Conservation (phyloP, 2,797 vertebrate species). For the Threskiornis aethiopicus region DNA sequence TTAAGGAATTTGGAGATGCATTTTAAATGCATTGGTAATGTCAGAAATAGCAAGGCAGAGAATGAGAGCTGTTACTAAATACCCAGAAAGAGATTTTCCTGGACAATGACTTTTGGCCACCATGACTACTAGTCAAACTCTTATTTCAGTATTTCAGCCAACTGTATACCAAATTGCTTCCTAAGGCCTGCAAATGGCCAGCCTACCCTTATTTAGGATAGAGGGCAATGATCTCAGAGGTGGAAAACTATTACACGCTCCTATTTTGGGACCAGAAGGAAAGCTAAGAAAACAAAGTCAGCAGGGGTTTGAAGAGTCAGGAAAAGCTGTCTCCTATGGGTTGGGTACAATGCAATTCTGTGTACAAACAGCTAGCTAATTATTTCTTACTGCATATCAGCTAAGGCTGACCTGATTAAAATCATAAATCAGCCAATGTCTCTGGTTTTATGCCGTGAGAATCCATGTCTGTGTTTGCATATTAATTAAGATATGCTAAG, state of each 20-base stretch:
- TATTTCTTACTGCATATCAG: slow-evolving; percentile 62
- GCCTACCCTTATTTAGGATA: background rate
- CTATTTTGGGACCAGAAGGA: background rate
- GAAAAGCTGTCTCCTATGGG: slow-evolving; percentile 9
- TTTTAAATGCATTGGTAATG: background rate
- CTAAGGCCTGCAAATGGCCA: background rate
- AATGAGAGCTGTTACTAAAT: background rate
- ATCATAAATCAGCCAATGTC: slow-evolving; percentile 57
- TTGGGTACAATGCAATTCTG: background rate
- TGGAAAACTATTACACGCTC: background rate
- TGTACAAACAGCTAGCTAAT: slow-evolving; percentile 52
- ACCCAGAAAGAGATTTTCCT: background rate
- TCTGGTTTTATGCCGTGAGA: slow-evolving; percentile 34
- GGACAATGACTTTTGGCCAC: background rate
- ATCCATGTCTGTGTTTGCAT: slow-evolving; percentile 29
- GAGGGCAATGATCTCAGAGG: background rate
- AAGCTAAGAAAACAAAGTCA: slow-evolving; percentile 32
- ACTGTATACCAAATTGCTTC: background rate
- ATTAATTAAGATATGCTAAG: slow-evolving; percentile 43
- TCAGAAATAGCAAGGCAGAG: background rate
- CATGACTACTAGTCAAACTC: background rate
- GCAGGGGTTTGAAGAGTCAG: slow-evolving; percentile 11
- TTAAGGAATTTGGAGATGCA: background rate
- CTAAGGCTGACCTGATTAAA: slow-evolving; percentile 67
- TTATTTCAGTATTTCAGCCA: background rate